Evolutionary conservation across 2,113 vertebrate species (phyloP), one percentile per base, ranked within the genome.

Genomic region (Probosciger aterrimus): DNA sequence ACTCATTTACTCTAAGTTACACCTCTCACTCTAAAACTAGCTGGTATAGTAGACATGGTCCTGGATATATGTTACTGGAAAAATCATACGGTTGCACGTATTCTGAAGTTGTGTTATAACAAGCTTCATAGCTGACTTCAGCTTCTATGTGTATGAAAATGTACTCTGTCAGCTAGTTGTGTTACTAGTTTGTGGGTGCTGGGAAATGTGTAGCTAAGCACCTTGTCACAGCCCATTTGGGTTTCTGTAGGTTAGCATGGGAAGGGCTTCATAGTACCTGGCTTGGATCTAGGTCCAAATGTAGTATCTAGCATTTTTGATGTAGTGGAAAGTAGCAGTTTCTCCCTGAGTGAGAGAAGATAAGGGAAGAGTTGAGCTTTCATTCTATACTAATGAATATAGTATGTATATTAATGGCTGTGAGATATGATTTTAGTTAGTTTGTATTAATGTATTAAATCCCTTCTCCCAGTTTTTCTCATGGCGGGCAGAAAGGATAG

Each of bases 31-130:
- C 4, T 74, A 81, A 70, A 88, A 15, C 6, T 39, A 17, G 15
- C 16, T 86, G 20, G 3, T 77, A 23, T 27, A 75, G 18, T 52
- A 81, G n/a, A 37, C 8, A 4, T 18, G 4, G 6, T 50, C 43
- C 18, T 35, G 39, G 16, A 69, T 43, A 24, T 9, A 47, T 4
- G 35, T 19, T 22, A 14, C 20, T 8, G 18, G 47, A 50, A 79
- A 75, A 55, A 60, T 9, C 5, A 33, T 23, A 18, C 1, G 15
- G 10, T 30, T 80, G 9, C 15, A 35, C 0, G 0, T 55, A 27
- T 3, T 5, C 27, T 55, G 43, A 62, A 88, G 35, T 3, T 4
- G 2, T 57, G 27, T 28, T 7, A 60, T 41, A 69, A 49, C 30
- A 30, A 63, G 28, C 10, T 49, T 37, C 27, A 35, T 2, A 43